Evolutionary conservation across 2,888 invertebrate species (phyloP).

Genomic region (Dugesia japonica): DNA sequence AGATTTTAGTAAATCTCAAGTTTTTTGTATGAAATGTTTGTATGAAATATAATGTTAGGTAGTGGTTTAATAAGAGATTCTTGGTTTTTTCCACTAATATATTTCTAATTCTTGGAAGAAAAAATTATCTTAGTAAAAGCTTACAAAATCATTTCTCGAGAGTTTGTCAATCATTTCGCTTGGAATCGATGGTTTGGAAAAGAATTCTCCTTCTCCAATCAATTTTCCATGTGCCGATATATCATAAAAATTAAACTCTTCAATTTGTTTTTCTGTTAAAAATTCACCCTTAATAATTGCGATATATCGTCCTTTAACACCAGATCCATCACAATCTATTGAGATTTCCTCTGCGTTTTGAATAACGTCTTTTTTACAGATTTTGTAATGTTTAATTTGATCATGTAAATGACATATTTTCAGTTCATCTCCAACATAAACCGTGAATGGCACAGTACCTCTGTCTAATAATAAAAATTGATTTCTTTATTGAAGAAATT

Average conservation of each 20-base stretch:
- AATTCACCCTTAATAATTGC: background rate
- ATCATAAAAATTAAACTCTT: slow-evolving; percentile 1
- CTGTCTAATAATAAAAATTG: background rate
- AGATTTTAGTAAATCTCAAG: no score
- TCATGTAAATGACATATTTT: background rate
- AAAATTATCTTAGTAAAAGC: background rate
- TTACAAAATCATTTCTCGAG: background rate
- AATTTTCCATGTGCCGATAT: background rate
- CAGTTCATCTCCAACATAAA: background rate
- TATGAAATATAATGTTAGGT: no score
- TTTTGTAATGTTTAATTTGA: background rate
- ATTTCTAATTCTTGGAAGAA: no score
- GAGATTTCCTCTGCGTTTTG: background rate
- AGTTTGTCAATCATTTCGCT: background rate
- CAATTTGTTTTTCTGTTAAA: background rate
- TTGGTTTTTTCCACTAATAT: no score
- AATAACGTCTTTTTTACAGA: background rate
- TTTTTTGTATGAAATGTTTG: no score
- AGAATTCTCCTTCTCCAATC: background rate
- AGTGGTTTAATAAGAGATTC: no score
- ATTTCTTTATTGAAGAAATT: no score
- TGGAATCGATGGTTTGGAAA: background rate
- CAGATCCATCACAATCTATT: background rate
- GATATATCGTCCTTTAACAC: background rate
- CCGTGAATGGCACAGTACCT: background rate